A percentile compares a stretch with the other conserved stretches of the same genome.
Evolutionary conservation across 2,113 vertebrate genomes (phyloP).

Genomic region (Thalassarche chlororhynchos): DNA sequence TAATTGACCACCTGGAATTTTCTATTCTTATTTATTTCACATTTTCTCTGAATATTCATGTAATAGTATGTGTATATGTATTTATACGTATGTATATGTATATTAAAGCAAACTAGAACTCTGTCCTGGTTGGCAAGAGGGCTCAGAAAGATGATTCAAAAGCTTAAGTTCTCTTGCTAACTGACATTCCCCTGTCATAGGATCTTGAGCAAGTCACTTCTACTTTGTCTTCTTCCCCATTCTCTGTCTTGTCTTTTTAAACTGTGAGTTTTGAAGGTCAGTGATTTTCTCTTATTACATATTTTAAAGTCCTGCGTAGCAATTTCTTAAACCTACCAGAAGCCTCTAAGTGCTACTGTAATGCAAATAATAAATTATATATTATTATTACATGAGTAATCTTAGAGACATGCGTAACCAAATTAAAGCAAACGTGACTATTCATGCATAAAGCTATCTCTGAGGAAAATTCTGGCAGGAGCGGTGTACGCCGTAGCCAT

Average conservation of each 20-base stretch:
- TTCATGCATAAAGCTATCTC: background rate
- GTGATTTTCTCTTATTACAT: background rate
- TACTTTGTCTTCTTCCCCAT: background rate
- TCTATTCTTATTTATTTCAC: background rate
- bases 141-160: background rate
- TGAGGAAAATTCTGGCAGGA: background rate
- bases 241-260: background rate
- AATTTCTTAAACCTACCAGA: background rate
- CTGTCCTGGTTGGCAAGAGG: background rate
- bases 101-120: background rate
- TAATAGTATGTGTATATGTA: background rate
- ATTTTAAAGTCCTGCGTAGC: background rate
- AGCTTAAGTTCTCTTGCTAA: background rate
- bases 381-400: background rate
- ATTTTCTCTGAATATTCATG: background rate
- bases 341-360: background rate
- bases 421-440: background rate
- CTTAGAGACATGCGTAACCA: background rate
- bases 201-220: background rate
- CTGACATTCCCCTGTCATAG: background rate
- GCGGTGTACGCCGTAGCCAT: background rate
- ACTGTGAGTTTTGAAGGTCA: background rate
- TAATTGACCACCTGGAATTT: background rate
- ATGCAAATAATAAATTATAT: background rate
- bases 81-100: background rate